Conservation (phyloP, 2,888 invertebrate genomes). For the Leucophenga maculata region DNA sequence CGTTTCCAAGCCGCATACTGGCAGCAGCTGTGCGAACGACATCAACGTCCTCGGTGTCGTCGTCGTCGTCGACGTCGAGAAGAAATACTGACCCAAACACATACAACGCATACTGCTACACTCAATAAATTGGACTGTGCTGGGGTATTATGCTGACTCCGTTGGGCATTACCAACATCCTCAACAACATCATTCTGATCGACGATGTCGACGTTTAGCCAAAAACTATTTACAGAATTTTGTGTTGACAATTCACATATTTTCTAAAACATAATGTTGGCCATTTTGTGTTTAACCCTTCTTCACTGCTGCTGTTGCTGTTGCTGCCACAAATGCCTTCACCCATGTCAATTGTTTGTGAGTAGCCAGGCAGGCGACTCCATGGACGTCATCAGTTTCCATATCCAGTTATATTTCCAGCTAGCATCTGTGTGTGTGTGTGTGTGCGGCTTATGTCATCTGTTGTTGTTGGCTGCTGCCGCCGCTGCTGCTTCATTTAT, state of each 20-base stretch:
- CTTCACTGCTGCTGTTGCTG: constrained; percentile 12
- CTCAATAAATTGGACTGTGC: too few relatives aligned
- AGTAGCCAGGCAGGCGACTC: background rate
- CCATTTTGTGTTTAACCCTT: constrained; percentile 44
- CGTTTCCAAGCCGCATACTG: background rate
- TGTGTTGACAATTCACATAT: constrained; percentile 68
- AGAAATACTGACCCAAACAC: too few relatives aligned
- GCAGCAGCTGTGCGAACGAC: constrained; percentile 16
- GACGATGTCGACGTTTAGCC: constrained; percentile 38
- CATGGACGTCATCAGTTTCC: too few relatives aligned
- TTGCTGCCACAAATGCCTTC: background rate
- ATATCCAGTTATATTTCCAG: constrained; percentile 40
- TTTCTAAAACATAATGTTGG: constrained; percentile 66
- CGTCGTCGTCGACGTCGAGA: too few relatives aligned
- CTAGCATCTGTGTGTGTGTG: background rate
- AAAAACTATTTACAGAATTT: constrained; percentile 64
- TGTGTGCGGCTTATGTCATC: constrained; percentile 27
- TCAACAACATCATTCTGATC: too few relatives aligned
- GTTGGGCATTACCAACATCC: too few relatives aligned
- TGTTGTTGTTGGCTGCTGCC: constrained; percentile 6
- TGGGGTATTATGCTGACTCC: too few relatives aligned
- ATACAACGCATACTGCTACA: too few relatives aligned
- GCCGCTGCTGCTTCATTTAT: background rate
- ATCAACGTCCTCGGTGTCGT: background rate
- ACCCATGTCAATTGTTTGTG: background rate